These are phyloP conservation scores for Lepus oiostolus DNA, from an alignment of 2,797 vertebrate species.

Conservation along the genomic window DNA sequence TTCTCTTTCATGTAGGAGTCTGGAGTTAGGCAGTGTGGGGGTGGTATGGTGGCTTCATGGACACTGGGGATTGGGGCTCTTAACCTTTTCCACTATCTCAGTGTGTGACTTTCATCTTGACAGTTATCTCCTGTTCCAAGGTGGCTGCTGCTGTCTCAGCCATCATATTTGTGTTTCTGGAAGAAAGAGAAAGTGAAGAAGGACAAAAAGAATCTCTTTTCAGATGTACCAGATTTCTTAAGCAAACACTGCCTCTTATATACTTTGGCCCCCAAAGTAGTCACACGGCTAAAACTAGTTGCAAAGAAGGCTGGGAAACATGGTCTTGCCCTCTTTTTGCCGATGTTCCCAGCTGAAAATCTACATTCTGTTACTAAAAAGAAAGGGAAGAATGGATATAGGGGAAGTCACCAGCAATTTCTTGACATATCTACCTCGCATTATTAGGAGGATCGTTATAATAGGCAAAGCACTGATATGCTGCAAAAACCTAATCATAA, in stretches of 20 bases:
- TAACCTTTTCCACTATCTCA: neutral
- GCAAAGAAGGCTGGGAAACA: neutral
- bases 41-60: neutral
- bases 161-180: neutral
- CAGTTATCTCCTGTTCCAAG: neutral
- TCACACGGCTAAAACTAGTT: neutral
- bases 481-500: neutral
- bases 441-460: neutral
- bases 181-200: neutral
- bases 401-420: neutral
- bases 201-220: neutral
- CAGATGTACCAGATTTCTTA: neutral
- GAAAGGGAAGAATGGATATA: neutral
- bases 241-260: neutral
- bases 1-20: neutral
- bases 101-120: neutral
- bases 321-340: neutral
- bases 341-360: neutral
- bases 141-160: neutral
- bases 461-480: neutral
- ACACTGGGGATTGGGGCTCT: neutral
- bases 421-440: neutral
- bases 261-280: neutral
- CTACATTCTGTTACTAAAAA: neutral
- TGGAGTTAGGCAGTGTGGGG: neutral